Conservation (phyloP, 2,888 invertebrate genomes). For the Chrysodeixis includens region DNA sequence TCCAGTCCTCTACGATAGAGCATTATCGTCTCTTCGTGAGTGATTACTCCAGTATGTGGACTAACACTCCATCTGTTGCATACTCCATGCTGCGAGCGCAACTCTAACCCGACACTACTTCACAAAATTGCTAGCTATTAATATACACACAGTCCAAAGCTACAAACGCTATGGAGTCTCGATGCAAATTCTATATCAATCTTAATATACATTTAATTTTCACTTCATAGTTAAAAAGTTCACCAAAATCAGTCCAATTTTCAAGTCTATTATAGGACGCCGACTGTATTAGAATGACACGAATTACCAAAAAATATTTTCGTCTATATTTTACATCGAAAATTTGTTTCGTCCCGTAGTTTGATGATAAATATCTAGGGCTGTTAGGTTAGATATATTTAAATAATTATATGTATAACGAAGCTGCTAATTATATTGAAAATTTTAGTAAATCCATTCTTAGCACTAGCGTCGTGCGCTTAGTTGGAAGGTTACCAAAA, state of each 20-base stretch:
- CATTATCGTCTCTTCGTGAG: not conserved
- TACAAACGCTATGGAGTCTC: conserved; percentile 13
- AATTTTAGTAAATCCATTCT: conserved; percentile 16
- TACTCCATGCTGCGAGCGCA: conserved; percentile 13
- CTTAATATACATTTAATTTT: conserved; percentile 16
- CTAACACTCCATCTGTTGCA: conserved; percentile 19
- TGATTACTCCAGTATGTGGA: not conserved
- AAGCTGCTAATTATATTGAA: not conserved
- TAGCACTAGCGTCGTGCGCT: conserved; percentile 27
- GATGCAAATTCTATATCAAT: conserved; percentile 11
- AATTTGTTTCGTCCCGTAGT: not conserved
- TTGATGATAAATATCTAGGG: not conserved
- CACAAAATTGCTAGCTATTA: conserved; percentile 16
- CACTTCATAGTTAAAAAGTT: conserved; percentile 35
- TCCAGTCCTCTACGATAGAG: not conserved
- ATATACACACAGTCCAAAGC: conserved; percentile 16
- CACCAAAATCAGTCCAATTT: conserved; percentile 38
- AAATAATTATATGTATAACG: not conserved
- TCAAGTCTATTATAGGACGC: conserved; percentile 3
- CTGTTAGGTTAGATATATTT: not conserved
- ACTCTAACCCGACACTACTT: conserved; percentile 11
- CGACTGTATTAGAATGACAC: conserved; percentile 28
- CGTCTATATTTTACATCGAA: conserved; percentile 7
- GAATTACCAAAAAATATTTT: conserved; percentile 8
- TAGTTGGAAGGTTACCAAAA: conserved; percentile 30